Evolutionary conservation across 2,888 invertebrate species (phyloP).

Genomic region (Apodemia hepburni): DNA sequence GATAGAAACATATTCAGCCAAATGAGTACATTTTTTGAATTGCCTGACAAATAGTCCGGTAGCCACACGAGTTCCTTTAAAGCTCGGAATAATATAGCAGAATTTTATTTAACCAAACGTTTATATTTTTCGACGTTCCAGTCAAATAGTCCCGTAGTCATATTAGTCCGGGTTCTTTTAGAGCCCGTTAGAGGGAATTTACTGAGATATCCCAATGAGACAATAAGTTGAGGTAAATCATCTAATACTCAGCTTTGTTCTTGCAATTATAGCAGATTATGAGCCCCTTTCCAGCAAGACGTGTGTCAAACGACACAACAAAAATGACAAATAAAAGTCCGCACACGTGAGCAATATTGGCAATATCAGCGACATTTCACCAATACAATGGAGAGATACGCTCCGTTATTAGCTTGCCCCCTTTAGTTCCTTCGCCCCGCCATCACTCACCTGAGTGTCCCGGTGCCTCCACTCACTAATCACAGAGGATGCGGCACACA

Average conservation of each 20-base stretch:
- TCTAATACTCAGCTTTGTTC: background rate
- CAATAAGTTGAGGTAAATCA: background rate
- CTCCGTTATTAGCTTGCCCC: conserved; percentile 70
- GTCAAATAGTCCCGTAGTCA: no score
- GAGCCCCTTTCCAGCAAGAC: conserved; percentile 34
- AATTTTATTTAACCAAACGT: no score
- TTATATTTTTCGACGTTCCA: no score
- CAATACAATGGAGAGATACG: conserved; percentile 70
- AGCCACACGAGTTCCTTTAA: no score
- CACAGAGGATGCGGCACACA: conserved; percentile 76
- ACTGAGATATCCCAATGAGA: background rate
- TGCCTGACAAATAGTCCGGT: no score
- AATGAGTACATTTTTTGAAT: no score
- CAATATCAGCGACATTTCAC: conserved; percentile 74
- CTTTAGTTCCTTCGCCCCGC: conserved; percentile 60
- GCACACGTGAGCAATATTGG: conserved; percentile 70
- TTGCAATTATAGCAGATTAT: background rate
- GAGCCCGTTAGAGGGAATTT: no score
- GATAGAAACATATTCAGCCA: no score
- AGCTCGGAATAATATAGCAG: no score
- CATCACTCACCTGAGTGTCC: conserved; percentile 77
- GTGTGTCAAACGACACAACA: conserved; percentile 34
- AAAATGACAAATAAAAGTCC: conserved; percentile 64
- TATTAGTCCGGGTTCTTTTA: no score
- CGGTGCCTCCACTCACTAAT: conserved; percentile 57